Evolutionary conservation across 1,140 invertebrate genomes (phyloP).

Genomic region (Tachypleus tridentatus): DNA sequence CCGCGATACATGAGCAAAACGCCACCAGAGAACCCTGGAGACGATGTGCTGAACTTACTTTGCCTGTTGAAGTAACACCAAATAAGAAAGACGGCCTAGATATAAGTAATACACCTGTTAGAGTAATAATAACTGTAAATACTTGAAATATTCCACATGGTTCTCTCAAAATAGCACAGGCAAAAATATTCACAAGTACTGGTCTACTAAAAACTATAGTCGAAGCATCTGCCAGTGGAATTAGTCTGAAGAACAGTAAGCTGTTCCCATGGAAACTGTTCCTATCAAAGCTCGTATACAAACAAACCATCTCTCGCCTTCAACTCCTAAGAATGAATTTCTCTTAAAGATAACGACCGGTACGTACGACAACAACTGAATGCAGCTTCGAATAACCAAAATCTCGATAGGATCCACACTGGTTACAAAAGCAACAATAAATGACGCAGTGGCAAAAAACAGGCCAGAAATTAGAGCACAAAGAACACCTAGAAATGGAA

Average conservation of each 20-base stretch:
- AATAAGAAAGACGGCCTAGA: constrained; percentile 41
- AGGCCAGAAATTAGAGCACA: too few species aligned
- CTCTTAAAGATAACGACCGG: not conserved
- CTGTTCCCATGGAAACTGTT: constrained; percentile 33
- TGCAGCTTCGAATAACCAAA: too few species aligned
- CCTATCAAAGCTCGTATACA: constrained; percentile 23
- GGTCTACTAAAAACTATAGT: constrained; percentile 47
- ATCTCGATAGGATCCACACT: too few species aligned
- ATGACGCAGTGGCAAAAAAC: too few species aligned
- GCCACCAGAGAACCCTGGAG: constrained; percentile 57
- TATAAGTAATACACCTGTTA: constrained; percentile 41
- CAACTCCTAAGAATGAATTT: not conserved
- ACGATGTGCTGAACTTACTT: constrained; percentile 8
- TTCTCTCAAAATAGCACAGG: constrained; percentile 42
- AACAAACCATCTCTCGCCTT: constrained; percentile 11
- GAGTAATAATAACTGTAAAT: constrained; percentile 38
- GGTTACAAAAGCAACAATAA: too few species aligned
- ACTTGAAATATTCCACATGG: constrained; percentile 43
- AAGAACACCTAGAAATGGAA: too few species aligned
- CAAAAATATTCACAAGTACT: constrained; percentile 42
- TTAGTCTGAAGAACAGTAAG: constrained; percentile 46
- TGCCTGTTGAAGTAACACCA: constrained; percentile 9
- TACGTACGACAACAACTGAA: not conserved
- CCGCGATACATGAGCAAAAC: constrained; percentile 69
- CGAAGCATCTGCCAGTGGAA: constrained; percentile 45